phyloP scores from a whole-genome alignment of 2,113 vertebrate species.

The Euleptes europaea region DNA sequence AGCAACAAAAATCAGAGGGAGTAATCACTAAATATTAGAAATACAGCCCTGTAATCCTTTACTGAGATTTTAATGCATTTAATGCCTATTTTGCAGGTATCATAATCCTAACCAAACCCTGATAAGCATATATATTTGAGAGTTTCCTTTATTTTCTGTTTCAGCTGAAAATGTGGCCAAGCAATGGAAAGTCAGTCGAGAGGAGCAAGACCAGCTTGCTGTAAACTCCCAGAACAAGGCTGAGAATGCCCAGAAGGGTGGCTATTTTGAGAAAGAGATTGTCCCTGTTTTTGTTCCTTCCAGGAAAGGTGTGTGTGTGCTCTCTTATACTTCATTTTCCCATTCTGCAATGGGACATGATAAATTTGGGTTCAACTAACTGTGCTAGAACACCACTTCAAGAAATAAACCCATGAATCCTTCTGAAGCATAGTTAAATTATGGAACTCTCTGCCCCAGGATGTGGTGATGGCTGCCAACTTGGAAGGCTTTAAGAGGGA shows the following conservation, averaged over 20 bases:
- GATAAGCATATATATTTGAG: neutral
- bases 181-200: constrained; percentile 87
- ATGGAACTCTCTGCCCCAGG: too few species aligned
- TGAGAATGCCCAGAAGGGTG: constrained; percentile 90
- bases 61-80: neutral
- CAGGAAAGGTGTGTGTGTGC: constrained; percentile 81
- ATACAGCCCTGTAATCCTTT: neutral
- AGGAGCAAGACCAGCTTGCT: constrained; percentile 87
- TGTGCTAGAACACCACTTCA: too few species aligned
- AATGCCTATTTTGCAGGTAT: neutral
- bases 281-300: constrained; percentile 87
- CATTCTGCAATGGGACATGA: neutral
- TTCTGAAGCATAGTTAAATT: too few species aligned
- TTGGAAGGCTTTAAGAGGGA: too few species aligned
- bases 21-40: neutral
- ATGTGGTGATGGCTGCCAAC: too few species aligned
- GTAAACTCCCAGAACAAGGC: constrained; percentile 87
- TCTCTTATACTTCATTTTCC: neutral
- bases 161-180: constrained; percentile 96
- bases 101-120: constrained; percentile 16
- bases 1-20: neutral
- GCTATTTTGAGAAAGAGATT: constrained; percentile 91
- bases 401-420: too few species aligned
- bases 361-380: too few species aligned
- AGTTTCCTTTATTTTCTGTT: constrained; percentile 14